Conservation (phyloP, 2,888 invertebrate genomes). For the Melieria picta region DNA sequence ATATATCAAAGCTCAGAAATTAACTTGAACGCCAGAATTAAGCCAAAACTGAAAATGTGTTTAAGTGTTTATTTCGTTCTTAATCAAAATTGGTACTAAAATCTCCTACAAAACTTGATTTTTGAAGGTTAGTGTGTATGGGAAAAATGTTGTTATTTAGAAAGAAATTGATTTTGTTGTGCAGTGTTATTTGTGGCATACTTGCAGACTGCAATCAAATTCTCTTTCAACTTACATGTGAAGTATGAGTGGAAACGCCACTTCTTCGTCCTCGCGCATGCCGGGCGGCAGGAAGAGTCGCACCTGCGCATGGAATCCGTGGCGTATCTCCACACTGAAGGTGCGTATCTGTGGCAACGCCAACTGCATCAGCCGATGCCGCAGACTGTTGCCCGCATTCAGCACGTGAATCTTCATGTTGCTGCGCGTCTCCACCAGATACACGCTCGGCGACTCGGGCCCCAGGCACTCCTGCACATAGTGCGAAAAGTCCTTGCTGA, state of each 20-base stretch:
- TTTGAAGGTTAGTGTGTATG: no score
- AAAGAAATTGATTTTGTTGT: no score
- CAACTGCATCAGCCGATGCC: slow-evolving; percentile 72
- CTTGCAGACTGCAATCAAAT: no score
- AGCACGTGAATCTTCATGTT: slow-evolving; percentile 73
- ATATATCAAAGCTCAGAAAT: no score
- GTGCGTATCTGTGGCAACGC: slow-evolving; percentile 82
- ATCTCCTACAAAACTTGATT: no score
- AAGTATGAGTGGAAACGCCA: slow-evolving; percentile 82
- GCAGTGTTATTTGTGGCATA: no score
- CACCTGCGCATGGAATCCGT: slow-evolving; percentile 78
- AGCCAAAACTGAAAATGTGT: no score
- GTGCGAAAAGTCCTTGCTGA: slow-evolving; percentile 73
- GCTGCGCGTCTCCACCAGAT: slow-evolving; percentile 72
- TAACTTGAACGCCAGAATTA: no score
- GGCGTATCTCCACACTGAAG: slow-evolving; percentile 73
- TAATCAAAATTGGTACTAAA: no score
- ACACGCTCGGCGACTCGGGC: slow-evolving; percentile 76
- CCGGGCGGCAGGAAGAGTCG: slow-evolving; percentile 84
- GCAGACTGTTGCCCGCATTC: slow-evolving; percentile 75
- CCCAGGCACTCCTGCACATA: slow-evolving; percentile 83
- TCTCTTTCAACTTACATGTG: slow-evolving; percentile 77
- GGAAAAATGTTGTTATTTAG: no score
- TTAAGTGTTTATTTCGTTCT: no score
- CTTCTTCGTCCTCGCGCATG: slow-evolving; percentile 83